phyloP scores from a whole-genome alignment of 2,888 invertebrate species.

The Diploptera punctata region DNA sequence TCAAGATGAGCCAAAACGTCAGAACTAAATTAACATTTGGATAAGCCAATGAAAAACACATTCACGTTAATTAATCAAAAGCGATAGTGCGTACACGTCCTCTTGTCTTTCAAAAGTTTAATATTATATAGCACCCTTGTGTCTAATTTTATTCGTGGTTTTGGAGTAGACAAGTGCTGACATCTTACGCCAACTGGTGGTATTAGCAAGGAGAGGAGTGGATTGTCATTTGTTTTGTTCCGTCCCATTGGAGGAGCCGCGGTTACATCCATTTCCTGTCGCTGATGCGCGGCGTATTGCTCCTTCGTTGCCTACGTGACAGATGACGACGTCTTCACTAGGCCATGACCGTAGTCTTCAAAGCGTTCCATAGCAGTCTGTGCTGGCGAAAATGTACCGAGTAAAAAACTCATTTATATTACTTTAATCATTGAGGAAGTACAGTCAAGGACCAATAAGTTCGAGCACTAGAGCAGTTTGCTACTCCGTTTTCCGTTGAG shows the following conservation, averaged over 20 bases:
- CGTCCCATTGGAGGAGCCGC: slow-evolving; percentile 10
- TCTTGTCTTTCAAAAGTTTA: background rate
- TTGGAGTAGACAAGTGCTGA: background rate
- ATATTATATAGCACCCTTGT: background rate
- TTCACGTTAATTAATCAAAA: background rate
- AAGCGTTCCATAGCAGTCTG: background rate
- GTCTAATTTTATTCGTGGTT: background rate
- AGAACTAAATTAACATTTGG: slow-evolving; percentile 13
- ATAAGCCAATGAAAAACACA: background rate
- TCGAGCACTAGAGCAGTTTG: no score
- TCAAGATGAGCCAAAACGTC: background rate
- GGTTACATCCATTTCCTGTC: slow-evolving; percentile 7
- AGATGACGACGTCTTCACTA: slow-evolving; percentile 4
- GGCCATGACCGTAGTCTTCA: slow-evolving; percentile 8
- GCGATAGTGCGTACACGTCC: background rate
- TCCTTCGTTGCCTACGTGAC: slow-evolving; percentile 12
- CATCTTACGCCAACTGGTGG: slow-evolving; percentile 8
- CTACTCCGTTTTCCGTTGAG: no score
- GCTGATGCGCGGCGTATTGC: background rate
- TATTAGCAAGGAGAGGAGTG: background rate
- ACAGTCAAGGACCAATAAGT: background rate
- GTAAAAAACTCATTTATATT: background rate
- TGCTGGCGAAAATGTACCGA: background rate
- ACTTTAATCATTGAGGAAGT: slow-evolving; percentile 10
- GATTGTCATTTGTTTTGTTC: slow-evolving; percentile 12